A percentile compares a stretch with the other conserved stretches of the same genome.
Conservation (phyloP, 2,113 vertebrate genomes). For the Asarcornis scutulata region DNA sequence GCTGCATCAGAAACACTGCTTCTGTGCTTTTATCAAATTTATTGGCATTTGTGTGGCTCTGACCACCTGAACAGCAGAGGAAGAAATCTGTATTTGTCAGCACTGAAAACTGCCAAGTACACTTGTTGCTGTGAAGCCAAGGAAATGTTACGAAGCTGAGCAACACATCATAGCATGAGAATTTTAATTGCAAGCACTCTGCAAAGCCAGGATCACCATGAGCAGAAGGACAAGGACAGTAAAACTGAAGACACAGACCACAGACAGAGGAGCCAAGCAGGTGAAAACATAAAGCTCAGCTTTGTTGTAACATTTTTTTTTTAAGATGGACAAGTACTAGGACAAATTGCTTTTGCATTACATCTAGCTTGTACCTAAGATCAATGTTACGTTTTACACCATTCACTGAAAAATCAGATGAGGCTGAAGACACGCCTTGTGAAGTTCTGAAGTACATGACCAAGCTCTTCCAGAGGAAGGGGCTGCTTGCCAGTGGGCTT, state of each 20-base stretch:
- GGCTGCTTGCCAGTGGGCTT: neutral
- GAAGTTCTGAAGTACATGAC: neutral
- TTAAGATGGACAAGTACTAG: neutral
- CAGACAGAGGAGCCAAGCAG: neutral
- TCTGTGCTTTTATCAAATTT: neutral
- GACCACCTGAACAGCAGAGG: neutral
- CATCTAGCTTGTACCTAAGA: neutral
- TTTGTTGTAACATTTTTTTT: neutral
- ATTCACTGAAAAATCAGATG: neutral
- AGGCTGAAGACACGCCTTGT: neutral
- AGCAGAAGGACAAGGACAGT: neutral
- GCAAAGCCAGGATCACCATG: neutral
- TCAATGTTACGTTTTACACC: neutral
- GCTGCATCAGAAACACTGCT: neutral
- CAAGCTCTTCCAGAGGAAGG: neutral
- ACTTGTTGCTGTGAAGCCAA: neutral
- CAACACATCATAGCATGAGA: neutral
- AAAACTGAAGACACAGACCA: neutral
- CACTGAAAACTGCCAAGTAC: neutral
- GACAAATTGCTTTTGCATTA: neutral
- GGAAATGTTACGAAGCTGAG: neutral
- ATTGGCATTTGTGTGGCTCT: neutral
- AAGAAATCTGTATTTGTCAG: neutral
- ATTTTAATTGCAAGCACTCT: neutral
- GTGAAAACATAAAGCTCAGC: neutral